phyloP scores from a whole-genome alignment of 2,888 invertebrate genomes.

The Morpho helenor region DNA sequence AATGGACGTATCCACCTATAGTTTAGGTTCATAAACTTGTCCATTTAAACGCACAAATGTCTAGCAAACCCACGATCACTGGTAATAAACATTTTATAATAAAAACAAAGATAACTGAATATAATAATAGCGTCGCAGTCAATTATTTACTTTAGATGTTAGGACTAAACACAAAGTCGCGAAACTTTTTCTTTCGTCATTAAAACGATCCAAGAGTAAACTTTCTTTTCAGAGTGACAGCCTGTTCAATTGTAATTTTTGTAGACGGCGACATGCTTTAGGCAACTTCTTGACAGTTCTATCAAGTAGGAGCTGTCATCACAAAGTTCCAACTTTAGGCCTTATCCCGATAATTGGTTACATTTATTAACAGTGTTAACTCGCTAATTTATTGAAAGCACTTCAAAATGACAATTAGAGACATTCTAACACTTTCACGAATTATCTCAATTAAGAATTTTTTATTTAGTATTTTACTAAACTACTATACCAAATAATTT shows the following conservation, averaged over 20 bases:
- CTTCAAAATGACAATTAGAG: too few species aligned
- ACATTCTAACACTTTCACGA: too few species aligned
- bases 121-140: too few species aligned
- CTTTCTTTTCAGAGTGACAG: constrained; percentile 9
- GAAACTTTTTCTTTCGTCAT: constrained; percentile 13
- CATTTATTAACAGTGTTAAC: neutral
- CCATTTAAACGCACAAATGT: too few species aligned
- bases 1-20: too few species aligned
- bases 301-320: constrained; percentile 9
- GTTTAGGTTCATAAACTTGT: too few species aligned
- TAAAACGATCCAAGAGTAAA: constrained; percentile 13
- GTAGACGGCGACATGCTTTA: constrained; percentile 14
- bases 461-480: too few species aligned
- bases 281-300: constrained; percentile 15
- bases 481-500: too few species aligned
- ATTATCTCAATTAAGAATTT: too few species aligned
- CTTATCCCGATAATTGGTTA: constrained; percentile 1
- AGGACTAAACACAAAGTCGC: constrained; percentile 15
- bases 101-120: too few species aligned
- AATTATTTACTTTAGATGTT: constrained; percentile 2
- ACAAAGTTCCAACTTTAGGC: constrained; percentile 1
- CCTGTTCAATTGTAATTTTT: constrained; percentile 17
- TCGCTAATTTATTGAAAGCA: neutral
- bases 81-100: too few species aligned
- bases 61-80: too few species aligned